Evolutionary conservation across 1,140 invertebrate species (phyloP).

Genomic region (Tetragnatha versicolor): DNA sequence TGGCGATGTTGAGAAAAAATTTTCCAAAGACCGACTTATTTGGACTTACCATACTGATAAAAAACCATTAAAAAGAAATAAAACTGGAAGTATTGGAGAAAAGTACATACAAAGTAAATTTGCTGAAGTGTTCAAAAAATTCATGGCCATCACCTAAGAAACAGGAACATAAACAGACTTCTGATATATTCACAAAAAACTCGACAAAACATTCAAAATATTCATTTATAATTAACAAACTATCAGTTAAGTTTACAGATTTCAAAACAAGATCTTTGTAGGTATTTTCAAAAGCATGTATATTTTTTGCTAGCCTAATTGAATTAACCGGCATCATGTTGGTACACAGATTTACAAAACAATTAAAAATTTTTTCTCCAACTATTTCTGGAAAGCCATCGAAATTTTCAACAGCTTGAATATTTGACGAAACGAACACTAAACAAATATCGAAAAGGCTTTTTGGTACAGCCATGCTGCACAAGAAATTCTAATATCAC

Average conservation of each 20-base stretch:
- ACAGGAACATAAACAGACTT: constrained; percentile 27
- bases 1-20: too few species aligned
- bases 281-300: background rate
- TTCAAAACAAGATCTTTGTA: constrained; percentile 19
- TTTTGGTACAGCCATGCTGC: background rate
- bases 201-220: constrained; percentile 1
- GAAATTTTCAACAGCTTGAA: background rate
- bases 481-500: background rate
- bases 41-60: too few species aligned
- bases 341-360: background rate
- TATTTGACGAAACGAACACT: constrained; percentile 1
- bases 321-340: background rate
- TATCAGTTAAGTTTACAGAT: background rate
- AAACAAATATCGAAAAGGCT: constrained; percentile 1
- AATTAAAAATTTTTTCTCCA: constrained; percentile 13
- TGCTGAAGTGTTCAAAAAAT: background rate
- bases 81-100: background rate
- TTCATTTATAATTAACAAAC: constrained; percentile 30
- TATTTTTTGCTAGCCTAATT: background rate
- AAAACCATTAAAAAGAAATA: too few species aligned
- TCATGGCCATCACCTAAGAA: constrained; percentile 26
- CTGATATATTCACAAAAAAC: background rate
- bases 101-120: background rate
- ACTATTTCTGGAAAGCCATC: constrained; percentile 18
- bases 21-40: too few species aligned